These are phyloP conservation scores for Microctenopoma stevenorrisi DNA, from an alignment of 2,797 vertebrate genomes.

Conservation along the genomic window DNA sequence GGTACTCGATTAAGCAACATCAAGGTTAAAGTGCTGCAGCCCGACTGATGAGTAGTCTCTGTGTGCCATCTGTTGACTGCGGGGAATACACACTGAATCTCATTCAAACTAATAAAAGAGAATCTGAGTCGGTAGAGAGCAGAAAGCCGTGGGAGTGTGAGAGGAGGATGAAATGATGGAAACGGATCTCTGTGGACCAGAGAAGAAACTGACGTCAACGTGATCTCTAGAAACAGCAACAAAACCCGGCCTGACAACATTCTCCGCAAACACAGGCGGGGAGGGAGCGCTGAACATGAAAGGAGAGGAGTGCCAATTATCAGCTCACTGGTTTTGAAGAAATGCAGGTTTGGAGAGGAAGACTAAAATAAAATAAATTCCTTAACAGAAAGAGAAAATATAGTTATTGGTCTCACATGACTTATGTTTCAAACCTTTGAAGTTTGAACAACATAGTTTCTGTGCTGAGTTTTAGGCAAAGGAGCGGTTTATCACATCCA, in stretches of 20 bases:
- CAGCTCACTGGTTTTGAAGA: neutral
- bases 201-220: conserved; percentile 48
- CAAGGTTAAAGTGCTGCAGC: conserved; percentile 67
- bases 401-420: no score
- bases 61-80: conserved; percentile 73
- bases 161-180: conserved; percentile 51
- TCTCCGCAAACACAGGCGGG: neutral
- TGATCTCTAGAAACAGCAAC: conserved; percentile 19
- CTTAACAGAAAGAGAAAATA: neutral
- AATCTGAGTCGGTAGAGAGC: conserved; percentile 30
- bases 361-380: neutral
- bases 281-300: neutral
- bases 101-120: conserved; percentile 47
- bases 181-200: conserved; percentile 52
- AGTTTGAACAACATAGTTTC: no score
- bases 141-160: conserved; percentile 57
- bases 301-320: neutral
- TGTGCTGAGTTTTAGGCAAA: no score
- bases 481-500: no score
- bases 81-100: conserved; percentile 46
- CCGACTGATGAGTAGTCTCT: conserved; percentile 36
- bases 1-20: conserved; percentile 23
- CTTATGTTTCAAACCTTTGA: no score
- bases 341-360: neutral
- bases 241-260: neutral